phyloP scores from a whole-genome alignment of 2,797 vertebrate genomes.

The Heteromormyrus szaboi region DNA sequence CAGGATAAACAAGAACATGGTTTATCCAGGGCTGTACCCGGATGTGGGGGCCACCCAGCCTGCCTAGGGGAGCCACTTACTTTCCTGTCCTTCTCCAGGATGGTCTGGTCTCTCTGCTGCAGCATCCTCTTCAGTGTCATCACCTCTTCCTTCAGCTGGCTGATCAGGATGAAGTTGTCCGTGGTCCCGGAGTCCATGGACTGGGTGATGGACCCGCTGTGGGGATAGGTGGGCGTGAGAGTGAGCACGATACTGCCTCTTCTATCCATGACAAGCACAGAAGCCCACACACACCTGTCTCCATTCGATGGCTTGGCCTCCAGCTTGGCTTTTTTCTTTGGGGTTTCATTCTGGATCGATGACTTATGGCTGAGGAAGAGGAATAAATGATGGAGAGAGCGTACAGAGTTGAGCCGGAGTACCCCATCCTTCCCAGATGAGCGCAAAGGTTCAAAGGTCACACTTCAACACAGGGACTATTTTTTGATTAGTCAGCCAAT shows the following conservation, averaged over 20 bases:
- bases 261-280: neutral
- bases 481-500: neutral
- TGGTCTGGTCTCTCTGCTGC: conserved; percentile 96
- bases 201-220: conserved; percentile 95
- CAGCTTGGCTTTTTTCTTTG: conserved; percentile 99
- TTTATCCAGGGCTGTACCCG: neutral
- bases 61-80: conserved; percentile 44
- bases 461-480: neutral
- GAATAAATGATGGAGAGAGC: neutral
- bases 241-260: neutral
- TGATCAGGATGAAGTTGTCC: conserved; percentile 99
- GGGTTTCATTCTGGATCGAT: conserved; percentile 98
- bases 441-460: neutral
- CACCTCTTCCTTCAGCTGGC: conserved; percentile 97
- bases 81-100: conserved; percentile 97
- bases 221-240: conserved; percentile 24
- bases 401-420: neutral
- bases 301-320: conserved; percentile 99
- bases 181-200: conserved; percentile 97
- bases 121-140: conserved; percentile 95
- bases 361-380: conserved; percentile 91
- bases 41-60: neutral
- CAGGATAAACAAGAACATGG: neutral
- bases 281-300: conserved; percentile 72
- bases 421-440: neutral